A percentile compares a stretch with the other conserved stretches of the same genome.
Conservation (phyloP, 2,113 vertebrate genomes). For the Seriola dumerili region DNA sequence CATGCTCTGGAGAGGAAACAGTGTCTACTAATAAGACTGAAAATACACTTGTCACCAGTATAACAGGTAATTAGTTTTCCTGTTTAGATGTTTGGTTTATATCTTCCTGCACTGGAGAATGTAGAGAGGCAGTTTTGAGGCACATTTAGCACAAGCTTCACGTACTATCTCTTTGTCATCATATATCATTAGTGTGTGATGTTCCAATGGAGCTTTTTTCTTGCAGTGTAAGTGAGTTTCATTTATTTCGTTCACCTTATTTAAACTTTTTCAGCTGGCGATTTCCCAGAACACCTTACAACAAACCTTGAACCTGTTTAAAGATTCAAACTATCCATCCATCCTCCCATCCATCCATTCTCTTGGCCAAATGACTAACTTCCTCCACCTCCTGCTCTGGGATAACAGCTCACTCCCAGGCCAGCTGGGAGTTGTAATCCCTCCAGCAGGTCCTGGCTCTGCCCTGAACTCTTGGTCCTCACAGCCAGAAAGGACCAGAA, state of each 20-base stretch:
- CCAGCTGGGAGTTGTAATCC: slow-evolving; percentile 58
- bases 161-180: slow-evolving; percentile 2
- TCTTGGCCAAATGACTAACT: not conserved
- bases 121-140: not conserved
- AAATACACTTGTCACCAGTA: not conserved
- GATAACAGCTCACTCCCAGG: slow-evolving; percentile 36
- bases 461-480: slow-evolving; percentile 13
- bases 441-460: slow-evolving; percentile 53
- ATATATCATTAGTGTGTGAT: not conserved
- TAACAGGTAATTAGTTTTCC: not conserved
- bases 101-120: not conserved
- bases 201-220: not conserved
- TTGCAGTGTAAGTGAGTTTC: not conserved
- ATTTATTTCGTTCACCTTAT: not conserved
- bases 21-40: not conserved
- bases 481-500: not conserved
- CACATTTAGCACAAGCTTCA: slow-evolving; percentile 6
- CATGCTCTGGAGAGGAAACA: not conserved
- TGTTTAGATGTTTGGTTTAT: not conserved
- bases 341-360: not conserved
- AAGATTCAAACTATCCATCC: not conserved
- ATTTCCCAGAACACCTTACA: slow-evolving; percentile 4
- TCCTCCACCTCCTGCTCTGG: slow-evolving; percentile 48
- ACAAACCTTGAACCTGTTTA: not conserved
- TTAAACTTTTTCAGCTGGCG: slow-evolving; percentile 13